phyloP scores from a whole-genome alignment of 2,888 invertebrate species.

The Caenorhabditis uteleia region DNA sequence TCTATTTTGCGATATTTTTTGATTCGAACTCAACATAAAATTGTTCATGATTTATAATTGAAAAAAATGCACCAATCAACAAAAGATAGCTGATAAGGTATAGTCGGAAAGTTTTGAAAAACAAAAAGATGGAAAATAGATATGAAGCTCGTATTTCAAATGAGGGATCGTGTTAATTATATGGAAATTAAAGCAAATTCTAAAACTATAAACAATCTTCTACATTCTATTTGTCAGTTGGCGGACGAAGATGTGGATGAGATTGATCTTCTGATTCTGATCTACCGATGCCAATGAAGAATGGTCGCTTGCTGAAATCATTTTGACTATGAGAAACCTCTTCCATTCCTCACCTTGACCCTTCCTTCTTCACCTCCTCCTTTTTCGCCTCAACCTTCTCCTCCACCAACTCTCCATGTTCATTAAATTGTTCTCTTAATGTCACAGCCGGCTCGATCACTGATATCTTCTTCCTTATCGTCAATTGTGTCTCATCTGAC shows the following conservation, averaged over 20 bases:
- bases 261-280: constrained; percentile 33
- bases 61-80: too few species aligned
- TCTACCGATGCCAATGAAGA: constrained; percentile 36
- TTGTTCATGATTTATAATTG: too few species aligned
- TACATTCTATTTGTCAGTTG: too few species aligned
- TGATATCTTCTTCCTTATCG: constrained; percentile 21
- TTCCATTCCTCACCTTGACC: constrained; percentile 1
- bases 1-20: too few species aligned
- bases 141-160: too few species aligned
- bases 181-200: too few species aligned
- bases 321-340: background rate
- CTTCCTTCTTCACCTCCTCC: constrained; percentile 1
- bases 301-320: constrained; percentile 4
- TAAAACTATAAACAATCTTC: too few species aligned
- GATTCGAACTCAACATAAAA: too few species aligned
- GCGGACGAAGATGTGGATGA: constrained; percentile 33
- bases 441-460: constrained; percentile 38
- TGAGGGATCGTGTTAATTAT: too few species aligned
- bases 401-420: constrained; percentile 10
- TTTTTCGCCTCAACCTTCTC: constrained; percentile 2
- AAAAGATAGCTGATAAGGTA: too few species aligned
- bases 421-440: constrained; percentile 23
- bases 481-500: constrained; percentile 32
- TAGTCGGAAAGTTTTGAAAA: too few species aligned
- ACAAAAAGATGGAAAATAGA: too few species aligned